phyloP scores from a whole-genome alignment of 2,113 vertebrate species.

The Prochilodus magdalenae region DNA sequence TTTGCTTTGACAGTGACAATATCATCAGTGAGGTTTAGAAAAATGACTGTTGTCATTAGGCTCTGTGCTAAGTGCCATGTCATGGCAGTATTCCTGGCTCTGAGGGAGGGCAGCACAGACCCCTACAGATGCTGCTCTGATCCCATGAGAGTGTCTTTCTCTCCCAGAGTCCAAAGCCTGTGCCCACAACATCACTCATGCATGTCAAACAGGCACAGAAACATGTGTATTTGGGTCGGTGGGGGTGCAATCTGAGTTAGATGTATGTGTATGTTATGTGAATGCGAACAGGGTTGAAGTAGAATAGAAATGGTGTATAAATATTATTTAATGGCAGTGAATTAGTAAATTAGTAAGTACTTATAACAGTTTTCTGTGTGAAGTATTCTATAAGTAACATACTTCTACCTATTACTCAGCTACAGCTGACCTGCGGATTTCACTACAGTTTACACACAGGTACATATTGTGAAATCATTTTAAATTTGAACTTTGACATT shows the following conservation, averaged over 20 bases:
- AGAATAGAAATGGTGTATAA: too few relatives aligned
- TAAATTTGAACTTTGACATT: too few relatives aligned
- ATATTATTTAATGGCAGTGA: too few relatives aligned
- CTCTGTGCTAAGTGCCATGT: conserved; percentile 4
- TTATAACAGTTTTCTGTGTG: too few relatives aligned
- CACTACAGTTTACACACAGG: too few relatives aligned
- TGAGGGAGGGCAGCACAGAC: conserved; percentile 19
- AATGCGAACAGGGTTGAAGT: not conserved
- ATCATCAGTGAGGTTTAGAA: not conserved
- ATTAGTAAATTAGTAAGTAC: too few relatives aligned
- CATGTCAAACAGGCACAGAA: conserved; percentile 35
- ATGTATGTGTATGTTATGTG: not conserved
- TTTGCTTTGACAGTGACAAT: not conserved
- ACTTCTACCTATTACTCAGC: too few relatives aligned
- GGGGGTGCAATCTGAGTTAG: not conserved
- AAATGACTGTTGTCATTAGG: not conserved
- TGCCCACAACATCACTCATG: conserved; percentile 11
- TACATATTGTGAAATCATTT: too few relatives aligned
- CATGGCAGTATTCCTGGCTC: not conserved
- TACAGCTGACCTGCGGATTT: too few relatives aligned
- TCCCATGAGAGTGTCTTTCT: not conserved
- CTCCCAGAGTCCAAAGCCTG: conserved; percentile 8
- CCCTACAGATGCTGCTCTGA: conserved; percentile 32
- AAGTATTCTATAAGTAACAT: too few relatives aligned
- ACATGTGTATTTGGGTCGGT: not conserved